phyloP scores from a whole-genome alignment of 2,888 invertebrate species.

The Congeria kusceri region DNA sequence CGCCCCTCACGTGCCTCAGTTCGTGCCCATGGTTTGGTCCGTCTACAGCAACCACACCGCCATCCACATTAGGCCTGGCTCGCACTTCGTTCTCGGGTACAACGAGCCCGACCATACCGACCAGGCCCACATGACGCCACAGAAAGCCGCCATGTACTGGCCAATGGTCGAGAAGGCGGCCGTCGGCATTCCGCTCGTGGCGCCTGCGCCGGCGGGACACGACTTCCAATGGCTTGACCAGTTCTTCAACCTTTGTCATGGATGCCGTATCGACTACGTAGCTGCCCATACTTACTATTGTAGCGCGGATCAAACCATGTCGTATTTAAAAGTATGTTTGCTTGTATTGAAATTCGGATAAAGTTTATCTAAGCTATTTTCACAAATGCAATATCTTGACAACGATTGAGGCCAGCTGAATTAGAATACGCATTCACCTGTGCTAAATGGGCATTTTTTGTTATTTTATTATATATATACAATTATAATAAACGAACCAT shows the following conservation, averaged over 20 bases:
- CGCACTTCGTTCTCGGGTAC: conserved; percentile 34
- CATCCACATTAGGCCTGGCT: conserved; percentile 4
- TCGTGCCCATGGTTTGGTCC: conserved; percentile 40
- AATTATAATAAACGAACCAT: too few species aligned
- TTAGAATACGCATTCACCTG: too few species aligned
- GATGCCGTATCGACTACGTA: conserved; percentile 40
- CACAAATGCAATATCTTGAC: too few species aligned
- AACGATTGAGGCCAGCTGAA: too few species aligned
- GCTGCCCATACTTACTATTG: conserved; percentile 55
- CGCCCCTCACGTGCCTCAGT: conserved; percentile 1
- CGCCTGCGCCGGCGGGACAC: conserved; percentile 32
- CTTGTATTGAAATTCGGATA: too few species aligned
- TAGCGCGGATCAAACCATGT: conserved; percentile 29
- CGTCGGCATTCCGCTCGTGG: conserved; percentile 29
- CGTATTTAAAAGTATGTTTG: conserved; percentile 12
- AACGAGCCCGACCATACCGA: conserved; percentile 41
- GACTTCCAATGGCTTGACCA: conserved; percentile 35
- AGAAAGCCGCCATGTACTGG: conserved; percentile 38
- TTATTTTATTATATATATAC: too few species aligned
- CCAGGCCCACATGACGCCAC: conserved; percentile 41
- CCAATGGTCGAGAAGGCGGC: conserved; percentile 25
- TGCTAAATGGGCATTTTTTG: too few species aligned
- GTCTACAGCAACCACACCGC: not conserved
- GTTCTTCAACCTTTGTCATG: conserved; percentile 41
- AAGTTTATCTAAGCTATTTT: too few species aligned